Base-by-base conservation (phyloP, 2,888 invertebrate genomes). In the Nomada fucata region DNA sequence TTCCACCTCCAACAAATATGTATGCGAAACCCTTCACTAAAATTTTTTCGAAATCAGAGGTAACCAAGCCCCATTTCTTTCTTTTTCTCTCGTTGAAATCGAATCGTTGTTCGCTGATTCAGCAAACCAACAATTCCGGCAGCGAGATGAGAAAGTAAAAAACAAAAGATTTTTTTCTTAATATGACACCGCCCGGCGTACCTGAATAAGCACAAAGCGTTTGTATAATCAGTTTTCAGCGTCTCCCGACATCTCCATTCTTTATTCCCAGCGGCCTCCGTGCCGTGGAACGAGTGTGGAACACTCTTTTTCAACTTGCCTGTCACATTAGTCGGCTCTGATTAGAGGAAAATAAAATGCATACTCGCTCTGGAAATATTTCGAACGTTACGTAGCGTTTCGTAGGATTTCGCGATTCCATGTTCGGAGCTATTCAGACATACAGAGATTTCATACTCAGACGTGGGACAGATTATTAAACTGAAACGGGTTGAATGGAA, bases 331-430 rank as follows among this genome's bases (percentile, higher is more conserved):
- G 29, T 55, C 53, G 10, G 36, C 10, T 36, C 11, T n/a, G 75
- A 75, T 75, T 67, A 47, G 23, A 47, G 44, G 36, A 52, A 78
- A 75, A 64, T 64, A 76, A 57, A 36, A 36, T 36, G 36, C 36
- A 36, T 7, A 36, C 36, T 36, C 36, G 36, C 7, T 7, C 36
- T 36, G 36, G 36, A 36, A 36, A 36, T 36, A 36, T 36, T 36
- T 36, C 36, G 36, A 36, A 36, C 7, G 5, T 26, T 26, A 2
- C 26, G 7, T 36, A 36, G 36, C 36, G 36, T 7, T 7, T 36
- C 36, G 36, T 1, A 9, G 36, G 36, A 36, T 5, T 36, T 36
- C 36, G 36, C 36, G 7, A 7, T 36, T 36, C 36, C 36, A 36
- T 36, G 36, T 36, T 36, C 36, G 1, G 5, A 36, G 36, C 5